These are phyloP conservation scores for Oryctes rhinoceros DNA, from an alignment of 1,140 invertebrate species.

Conservation along the genomic window DNA sequence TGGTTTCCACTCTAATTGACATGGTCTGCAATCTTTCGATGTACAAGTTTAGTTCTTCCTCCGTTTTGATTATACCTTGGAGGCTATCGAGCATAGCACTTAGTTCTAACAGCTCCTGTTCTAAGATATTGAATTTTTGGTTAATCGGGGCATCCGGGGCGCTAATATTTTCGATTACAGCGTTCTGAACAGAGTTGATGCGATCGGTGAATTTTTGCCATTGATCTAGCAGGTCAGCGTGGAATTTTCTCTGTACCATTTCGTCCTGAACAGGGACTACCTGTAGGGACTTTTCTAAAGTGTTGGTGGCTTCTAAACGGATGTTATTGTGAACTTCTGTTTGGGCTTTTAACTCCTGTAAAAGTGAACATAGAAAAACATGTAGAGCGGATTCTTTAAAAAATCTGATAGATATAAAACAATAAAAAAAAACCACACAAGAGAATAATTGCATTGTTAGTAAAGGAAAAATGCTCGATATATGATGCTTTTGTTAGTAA, in stretches of 20 bases:
- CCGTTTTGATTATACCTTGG: conserved; percentile 79
- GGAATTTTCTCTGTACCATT: conserved; percentile 79
- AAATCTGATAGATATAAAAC: too few species aligned
- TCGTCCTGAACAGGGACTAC: conserved; percentile 83
- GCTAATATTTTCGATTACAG: conserved; percentile 72
- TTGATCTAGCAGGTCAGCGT: conserved; percentile 76
- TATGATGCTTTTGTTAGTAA: not conserved
- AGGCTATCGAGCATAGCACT: conserved; percentile 72
- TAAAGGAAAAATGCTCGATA: not conserved
- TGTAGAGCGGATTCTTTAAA: too few species aligned
- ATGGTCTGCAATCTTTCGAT: conserved; percentile 80
- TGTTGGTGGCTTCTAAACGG: conserved; percentile 73
- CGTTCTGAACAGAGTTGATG: conserved; percentile 72
- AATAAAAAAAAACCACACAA: too few species aligned
- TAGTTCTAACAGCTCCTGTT: conserved; percentile 77
- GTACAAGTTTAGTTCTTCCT: conserved; percentile 82
- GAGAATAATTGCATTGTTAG: not conserved
- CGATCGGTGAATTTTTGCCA: conserved; percentile 73
- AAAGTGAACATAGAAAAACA: conserved; percentile 44
- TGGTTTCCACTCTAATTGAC: conserved; percentile 74
- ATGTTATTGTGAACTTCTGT: conserved; percentile 85
- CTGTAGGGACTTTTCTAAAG: conserved; percentile 79
- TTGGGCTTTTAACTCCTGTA: conserved; percentile 83
- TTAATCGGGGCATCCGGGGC: conserved; percentile 75
- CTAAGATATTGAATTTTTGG: conserved; percentile 76